These are phyloP conservation scores for Phragmatobia fuliginosa DNA, from an alignment of 2,888 invertebrate species.

Conservation along the genomic window DNA sequence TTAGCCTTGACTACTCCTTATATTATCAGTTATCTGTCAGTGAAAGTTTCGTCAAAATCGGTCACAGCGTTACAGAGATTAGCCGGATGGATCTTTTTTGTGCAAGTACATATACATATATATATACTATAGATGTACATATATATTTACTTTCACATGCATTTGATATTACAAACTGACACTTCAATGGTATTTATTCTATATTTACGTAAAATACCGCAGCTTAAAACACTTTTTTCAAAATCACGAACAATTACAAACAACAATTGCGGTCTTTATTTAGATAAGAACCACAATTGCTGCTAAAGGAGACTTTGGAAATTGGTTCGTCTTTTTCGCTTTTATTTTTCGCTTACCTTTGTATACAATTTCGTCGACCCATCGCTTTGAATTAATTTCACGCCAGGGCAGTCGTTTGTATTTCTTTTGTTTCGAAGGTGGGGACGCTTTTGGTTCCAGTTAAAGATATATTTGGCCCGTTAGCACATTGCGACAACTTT, in stretches of 20 bases:
- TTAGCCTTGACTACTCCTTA: no score
- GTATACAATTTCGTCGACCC: conserved; percentile 77
- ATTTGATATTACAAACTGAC: no score
- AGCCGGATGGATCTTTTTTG: no score
- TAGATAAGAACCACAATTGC: conserved; percentile 56
- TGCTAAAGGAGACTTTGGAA: conserved; percentile 73
- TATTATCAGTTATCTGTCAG: no score
- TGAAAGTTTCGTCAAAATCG: no score
- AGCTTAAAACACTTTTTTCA: conserved; percentile 32
- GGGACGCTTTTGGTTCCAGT: conserved; percentile 70
- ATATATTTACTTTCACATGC: no score
- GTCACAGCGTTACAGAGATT: no score
- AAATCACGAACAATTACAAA: conserved; percentile 65
- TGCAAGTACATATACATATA: no score
- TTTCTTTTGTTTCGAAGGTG: conserved; percentile 79
- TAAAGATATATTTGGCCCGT: conserved; percentile 79
- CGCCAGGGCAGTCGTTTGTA: conserved; percentile 76
- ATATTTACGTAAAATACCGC: no score
- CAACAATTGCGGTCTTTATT: conserved; percentile 66
- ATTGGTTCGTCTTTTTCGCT: conserved; percentile 73
- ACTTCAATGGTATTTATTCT: no score
- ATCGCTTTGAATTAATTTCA: conserved; percentile 82
- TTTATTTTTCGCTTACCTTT: conserved; percentile 80
- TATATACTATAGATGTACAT: no score
- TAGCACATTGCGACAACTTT: conserved; percentile 80